Evolutionary conservation across 2,888 invertebrate species (phyloP).

Genomic region (Dryomyza anilis): DNA sequence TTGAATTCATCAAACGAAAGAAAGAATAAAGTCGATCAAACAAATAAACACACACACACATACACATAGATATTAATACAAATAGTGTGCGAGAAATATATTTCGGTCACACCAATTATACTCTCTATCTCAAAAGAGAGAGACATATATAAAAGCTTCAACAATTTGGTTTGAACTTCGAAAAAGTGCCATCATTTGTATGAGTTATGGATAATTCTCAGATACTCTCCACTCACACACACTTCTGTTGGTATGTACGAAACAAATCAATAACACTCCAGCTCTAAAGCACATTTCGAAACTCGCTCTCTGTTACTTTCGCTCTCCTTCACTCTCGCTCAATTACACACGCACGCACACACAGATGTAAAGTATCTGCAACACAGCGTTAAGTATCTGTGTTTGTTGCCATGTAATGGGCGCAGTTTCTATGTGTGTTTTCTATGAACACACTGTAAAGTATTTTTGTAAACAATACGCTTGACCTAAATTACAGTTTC

Average conservation of each 20-base stretch:
- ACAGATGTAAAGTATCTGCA: slow-evolving; percentile 1
- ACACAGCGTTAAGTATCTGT: not conserved
- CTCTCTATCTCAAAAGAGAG: no score
- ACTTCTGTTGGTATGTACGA: no score
- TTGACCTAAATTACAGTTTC: slow-evolving; percentile 58
- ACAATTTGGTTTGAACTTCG: not conserved
- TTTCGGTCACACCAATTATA: no score
- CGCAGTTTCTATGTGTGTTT: slow-evolving; percentile 12
- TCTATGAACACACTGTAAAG: slow-evolving; percentile 29
- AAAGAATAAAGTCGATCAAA: slow-evolving; percentile 27
- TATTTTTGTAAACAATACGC: slow-evolving; percentile 60
- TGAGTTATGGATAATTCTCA: no score
- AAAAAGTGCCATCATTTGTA: not conserved
- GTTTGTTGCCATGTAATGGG: slow-evolving; percentile 1
- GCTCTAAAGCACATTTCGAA: not conserved
- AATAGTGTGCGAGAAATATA: no score
- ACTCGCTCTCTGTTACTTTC: slow-evolving; percentile 15
- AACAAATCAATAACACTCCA: slow-evolving; percentile 21
- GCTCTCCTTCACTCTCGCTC: not conserved
- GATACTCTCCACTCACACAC: no score
- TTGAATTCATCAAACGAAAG: slow-evolving; percentile 27
- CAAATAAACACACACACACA: slow-evolving; percentile 6
- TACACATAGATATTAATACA: slow-evolving; percentile 3
- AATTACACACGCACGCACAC: slow-evolving; percentile 16
- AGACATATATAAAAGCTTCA: slow-evolving; percentile 1